Conservation (phyloP, 2,888 invertebrate genomes). For the Muschampia plurimacula region DNA sequence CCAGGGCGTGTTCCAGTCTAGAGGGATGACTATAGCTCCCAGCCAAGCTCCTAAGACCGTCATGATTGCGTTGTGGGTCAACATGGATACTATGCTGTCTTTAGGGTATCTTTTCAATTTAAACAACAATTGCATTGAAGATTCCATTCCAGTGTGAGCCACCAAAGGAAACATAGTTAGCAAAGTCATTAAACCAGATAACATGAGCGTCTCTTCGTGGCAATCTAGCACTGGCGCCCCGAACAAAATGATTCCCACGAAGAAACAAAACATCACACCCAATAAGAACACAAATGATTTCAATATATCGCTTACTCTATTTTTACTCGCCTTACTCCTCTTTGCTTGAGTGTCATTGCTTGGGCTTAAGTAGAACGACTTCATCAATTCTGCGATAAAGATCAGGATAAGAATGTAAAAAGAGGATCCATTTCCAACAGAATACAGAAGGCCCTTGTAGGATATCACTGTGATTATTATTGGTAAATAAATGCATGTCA, state of each 20-base stretch:
- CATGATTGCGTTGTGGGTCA: slow-evolving; percentile 84
- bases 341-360: slow-evolving; percentile 67
- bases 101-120: slow-evolving; percentile 79
- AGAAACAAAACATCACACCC: slow-evolving; percentile 81
- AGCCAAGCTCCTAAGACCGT: slow-evolving; percentile 93
- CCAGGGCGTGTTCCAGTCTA: slow-evolving; percentile 97
- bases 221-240: slow-evolving; percentile 88
- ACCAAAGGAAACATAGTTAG: slow-evolving; percentile 88
- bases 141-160: slow-evolving; percentile 86
- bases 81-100: slow-evolving; percentile 83
- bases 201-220: slow-evolving; percentile 89
- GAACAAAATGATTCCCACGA: slow-evolving; percentile 87
- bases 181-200: slow-evolving; percentile 86
- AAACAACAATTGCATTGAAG: slow-evolving; percentile 82
- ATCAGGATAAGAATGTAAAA: slow-evolving; percentile 74
- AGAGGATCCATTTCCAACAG: slow-evolving; percentile 85
- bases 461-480: slow-evolving; percentile 84
- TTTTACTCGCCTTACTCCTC: slow-evolving; percentile 69
- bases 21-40: slow-evolving; percentile 93
- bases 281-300: slow-evolving; percentile 79
- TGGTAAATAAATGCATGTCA: slow-evolving; percentile 88
- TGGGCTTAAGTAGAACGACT: slow-evolving; percentile 75
- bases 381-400: slow-evolving; percentile 83
- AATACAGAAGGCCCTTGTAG: slow-evolving; percentile 85
- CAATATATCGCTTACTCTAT: slow-evolving; percentile 75